These are phyloP conservation scores for Hydraecia micacea DNA, from an alignment of 2,888 invertebrate species.

Conservation along the genomic window DNA sequence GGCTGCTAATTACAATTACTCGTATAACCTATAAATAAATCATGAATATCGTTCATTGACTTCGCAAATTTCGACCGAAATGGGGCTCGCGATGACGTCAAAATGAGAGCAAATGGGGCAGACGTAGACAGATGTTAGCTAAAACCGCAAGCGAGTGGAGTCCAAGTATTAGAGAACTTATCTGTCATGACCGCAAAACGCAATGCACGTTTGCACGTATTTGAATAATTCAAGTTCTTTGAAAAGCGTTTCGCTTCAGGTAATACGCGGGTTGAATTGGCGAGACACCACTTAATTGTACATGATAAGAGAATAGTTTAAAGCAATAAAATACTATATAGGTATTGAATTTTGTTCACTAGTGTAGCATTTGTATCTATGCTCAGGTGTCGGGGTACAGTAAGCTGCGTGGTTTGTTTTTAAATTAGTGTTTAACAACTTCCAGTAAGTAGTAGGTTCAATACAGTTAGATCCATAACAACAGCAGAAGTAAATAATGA, in stretches of 20 bases:
- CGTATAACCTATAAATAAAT: constrained; percentile 32
- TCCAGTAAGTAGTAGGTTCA: constrained; percentile 1
- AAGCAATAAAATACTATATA: background rate
- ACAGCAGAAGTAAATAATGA: background rate
- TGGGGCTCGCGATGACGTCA: constrained; percentile 44
- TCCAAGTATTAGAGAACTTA: constrained; percentile 49
- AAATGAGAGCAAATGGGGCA: constrained; percentile 30
- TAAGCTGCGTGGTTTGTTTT: constrained; percentile 41
- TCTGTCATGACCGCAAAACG: constrained; percentile 64
- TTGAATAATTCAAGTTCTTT: constrained; percentile 27
- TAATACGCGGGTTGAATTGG: constrained; percentile 16
- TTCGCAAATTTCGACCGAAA: constrained; percentile 18
- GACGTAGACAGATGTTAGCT: constrained; percentile 39
- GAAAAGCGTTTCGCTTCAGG: constrained; percentile 31
- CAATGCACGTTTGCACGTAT: constrained; percentile 52
- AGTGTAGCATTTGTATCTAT: constrained; percentile 10
- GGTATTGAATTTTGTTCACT: constrained; percentile 23
- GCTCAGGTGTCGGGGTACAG: constrained; percentile 29
- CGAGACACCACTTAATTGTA: constrained; percentile 3
- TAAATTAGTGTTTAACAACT: constrained; percentile 24
- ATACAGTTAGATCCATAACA: constrained; percentile 12
- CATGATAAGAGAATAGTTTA: background rate
- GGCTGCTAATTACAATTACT: constrained; percentile 28
- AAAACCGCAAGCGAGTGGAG: constrained; percentile 51
- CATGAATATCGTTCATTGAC: constrained; percentile 44